These are phyloP conservation scores for Diorhabda elongata DNA, from an alignment of 1,140 invertebrate genomes.

Conservation along the genomic window DNA sequence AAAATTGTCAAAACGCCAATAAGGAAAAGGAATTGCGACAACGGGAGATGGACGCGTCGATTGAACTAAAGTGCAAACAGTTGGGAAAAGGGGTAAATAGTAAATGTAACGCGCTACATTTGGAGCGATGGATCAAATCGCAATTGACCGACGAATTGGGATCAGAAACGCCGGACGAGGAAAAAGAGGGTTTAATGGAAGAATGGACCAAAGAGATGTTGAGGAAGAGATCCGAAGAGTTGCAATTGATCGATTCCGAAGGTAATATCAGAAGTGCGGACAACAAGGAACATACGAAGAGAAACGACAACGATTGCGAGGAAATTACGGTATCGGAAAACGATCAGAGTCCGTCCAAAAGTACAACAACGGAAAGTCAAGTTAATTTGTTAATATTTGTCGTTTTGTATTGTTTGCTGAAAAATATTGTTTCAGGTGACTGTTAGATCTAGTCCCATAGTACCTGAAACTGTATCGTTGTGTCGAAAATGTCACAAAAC, in stretches of 20 bases:
- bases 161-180: constrained; percentile 47
- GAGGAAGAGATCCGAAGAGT: constrained; percentile 60
- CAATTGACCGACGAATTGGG: constrained; percentile 48
- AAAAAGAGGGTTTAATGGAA: constrained; percentile 48
- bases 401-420: background rate
- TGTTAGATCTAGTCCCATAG: constrained; percentile 62
- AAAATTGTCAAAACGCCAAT: constrained; percentile 30
- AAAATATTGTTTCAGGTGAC: constrained; percentile 53
- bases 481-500: constrained; percentile 71
- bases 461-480: constrained; percentile 59
- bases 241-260: constrained; percentile 55
- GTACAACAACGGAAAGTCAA: constrained; percentile 68
- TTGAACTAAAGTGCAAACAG: constrained; percentile 58
- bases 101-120: constrained; percentile 59
- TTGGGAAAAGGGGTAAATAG: constrained; percentile 55
- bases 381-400: constrained; percentile 44
- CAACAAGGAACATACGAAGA: constrained; percentile 43
- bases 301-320: constrained; percentile 44
- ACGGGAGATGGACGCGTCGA: constrained; percentile 54
- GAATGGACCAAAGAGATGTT: constrained; percentile 70
- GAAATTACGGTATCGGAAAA: constrained; percentile 50
- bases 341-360: constrained; percentile 62
- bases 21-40: constrained; percentile 38
- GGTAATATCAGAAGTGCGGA: constrained; percentile 26
- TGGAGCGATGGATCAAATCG: constrained; percentile 70